phyloP scores from a whole-genome alignment of 2,888 invertebrate genomes.

The Zygothrica quintamaculata region DNA sequence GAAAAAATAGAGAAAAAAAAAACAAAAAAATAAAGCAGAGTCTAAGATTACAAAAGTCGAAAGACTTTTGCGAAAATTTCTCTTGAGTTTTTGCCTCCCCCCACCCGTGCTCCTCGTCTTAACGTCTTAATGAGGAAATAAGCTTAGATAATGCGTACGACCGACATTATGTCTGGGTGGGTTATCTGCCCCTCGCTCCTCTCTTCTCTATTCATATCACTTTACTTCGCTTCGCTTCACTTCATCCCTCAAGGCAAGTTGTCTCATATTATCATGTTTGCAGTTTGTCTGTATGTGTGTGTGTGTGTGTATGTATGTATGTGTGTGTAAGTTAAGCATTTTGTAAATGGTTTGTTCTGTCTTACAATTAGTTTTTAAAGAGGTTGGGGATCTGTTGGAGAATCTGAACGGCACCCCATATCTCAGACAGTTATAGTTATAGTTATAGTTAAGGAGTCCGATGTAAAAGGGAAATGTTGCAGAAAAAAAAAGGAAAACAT shows the following conservation, averaged over 20 bases:
- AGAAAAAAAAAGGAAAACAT: no score
- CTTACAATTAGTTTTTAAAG: conserved; percentile 79
- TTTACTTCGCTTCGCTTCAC: no score
- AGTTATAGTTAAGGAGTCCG: background rate
- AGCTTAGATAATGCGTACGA: conserved; percentile 72
- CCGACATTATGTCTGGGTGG: conserved; percentile 48
- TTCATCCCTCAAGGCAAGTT: background rate
- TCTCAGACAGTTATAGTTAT: conserved; percentile 7
- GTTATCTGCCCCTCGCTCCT: background rate
- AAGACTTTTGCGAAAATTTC: conserved; percentile 50
- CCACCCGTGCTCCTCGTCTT: conserved; percentile 38
- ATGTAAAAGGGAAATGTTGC: background rate
- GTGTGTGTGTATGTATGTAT: no score
- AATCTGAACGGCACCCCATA: conserved; percentile 26
- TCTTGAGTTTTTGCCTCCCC: conserved; percentile 42
- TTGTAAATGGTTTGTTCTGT: conserved; percentile 80
- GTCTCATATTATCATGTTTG: conserved; percentile 75
- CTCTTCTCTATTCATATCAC: no score
- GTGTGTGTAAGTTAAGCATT: conserved; percentile 71
- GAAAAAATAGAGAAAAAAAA: background rate
- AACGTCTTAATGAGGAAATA: conserved; percentile 70
- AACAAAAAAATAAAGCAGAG: conserved; percentile 31
- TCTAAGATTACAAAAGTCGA: conserved; percentile 65
- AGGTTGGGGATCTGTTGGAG: conserved; percentile 58
- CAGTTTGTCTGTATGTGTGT: conserved; percentile 44